A percentile compares a stretch with the other conserved stretches of the same genome.
These are phyloP conservation scores for Ophion slaviceki DNA, from an alignment of 2,888 invertebrate species.

Conservation along the genomic window DNA sequence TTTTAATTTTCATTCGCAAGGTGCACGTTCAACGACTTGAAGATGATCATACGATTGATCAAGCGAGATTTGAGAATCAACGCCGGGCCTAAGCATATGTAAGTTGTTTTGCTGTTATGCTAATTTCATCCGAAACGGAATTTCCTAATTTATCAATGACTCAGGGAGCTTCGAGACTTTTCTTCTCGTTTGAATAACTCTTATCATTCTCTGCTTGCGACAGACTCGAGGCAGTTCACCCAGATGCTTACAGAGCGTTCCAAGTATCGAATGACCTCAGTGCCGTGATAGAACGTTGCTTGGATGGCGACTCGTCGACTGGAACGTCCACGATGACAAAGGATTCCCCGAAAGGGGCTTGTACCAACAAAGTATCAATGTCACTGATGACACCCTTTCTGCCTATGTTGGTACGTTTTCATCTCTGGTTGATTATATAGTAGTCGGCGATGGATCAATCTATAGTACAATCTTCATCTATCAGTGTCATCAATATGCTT, in stretches of 20 bases:
- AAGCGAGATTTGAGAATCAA: constrained; percentile 97
- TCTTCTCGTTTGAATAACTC: background rate
- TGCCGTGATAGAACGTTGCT: constrained; percentile 87
- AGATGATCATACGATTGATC: constrained; percentile 93
- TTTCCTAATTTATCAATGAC: constrained; percentile 3
- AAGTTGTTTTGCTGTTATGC: constrained; percentile 72
- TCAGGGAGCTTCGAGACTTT: background rate
- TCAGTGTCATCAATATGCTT: too few relatives aligned
- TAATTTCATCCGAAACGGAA: background rate
- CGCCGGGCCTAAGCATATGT: constrained; percentile 95
- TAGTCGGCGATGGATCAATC: background rate
- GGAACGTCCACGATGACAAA: constrained; percentile 20
- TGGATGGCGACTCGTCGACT: constrained; percentile 45
- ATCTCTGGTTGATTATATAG: background rate
- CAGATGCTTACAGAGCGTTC: constrained; percentile 94
- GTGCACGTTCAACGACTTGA: constrained; percentile 93
- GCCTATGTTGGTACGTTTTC: constrained; percentile 90
- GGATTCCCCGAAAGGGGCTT: constrained; percentile 29
- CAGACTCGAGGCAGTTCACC: constrained; percentile 92
- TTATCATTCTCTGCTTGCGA: background rate
- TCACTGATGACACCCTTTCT: constrained; percentile 95
- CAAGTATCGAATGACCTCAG: constrained; percentile 93
- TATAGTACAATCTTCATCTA: background rate
- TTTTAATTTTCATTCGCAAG: constrained; percentile 78
- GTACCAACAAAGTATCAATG: constrained; percentile 83